phyloP scores from a whole-genome alignment of 2,113 vertebrate species.

The Microtus ochrogaster region DNA sequence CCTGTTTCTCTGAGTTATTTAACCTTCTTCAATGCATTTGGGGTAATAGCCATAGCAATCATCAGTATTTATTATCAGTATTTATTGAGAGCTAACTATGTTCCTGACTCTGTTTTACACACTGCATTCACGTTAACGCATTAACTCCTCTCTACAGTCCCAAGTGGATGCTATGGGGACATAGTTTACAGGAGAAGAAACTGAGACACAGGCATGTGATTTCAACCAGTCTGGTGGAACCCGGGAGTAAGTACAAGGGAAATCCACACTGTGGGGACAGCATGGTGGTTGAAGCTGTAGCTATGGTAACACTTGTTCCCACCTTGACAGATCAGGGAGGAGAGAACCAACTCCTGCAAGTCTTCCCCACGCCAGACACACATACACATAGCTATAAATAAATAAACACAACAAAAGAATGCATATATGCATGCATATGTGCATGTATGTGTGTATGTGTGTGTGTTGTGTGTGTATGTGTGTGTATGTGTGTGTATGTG shows the following conservation, averaged over 20 bases:
- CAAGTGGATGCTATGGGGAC: not conserved
- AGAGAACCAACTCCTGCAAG: not conserved
- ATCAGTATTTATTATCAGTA: not conserved
- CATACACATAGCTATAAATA: not conserved
- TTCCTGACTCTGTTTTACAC: not conserved
- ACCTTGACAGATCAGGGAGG: not conserved
- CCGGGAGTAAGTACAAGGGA: too few relatives aligned
- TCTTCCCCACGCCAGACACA: not conserved
- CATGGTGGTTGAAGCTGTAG: not conserved
- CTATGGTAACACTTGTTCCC: not conserved
- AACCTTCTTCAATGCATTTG: not conserved
- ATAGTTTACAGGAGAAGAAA: not conserved
- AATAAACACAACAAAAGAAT: not conserved
- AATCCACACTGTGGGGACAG: too few relatives aligned
- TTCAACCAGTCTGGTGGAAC: too few relatives aligned
- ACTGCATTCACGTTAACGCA: not conserved
- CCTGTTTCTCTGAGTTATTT: not conserved
- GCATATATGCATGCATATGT: not conserved
- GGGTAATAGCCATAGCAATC: not conserved
- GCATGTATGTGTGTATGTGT: not conserved
- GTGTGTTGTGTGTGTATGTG: not conserved
- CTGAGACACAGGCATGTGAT: not conserved
- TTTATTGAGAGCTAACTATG: not conserved
- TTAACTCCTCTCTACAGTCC: not conserved
- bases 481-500: not conserved